These are phyloP conservation scores for Muscicapa striata DNA, from an alignment of 2,797 vertebrate genomes.

Conservation along the genomic window DNA sequence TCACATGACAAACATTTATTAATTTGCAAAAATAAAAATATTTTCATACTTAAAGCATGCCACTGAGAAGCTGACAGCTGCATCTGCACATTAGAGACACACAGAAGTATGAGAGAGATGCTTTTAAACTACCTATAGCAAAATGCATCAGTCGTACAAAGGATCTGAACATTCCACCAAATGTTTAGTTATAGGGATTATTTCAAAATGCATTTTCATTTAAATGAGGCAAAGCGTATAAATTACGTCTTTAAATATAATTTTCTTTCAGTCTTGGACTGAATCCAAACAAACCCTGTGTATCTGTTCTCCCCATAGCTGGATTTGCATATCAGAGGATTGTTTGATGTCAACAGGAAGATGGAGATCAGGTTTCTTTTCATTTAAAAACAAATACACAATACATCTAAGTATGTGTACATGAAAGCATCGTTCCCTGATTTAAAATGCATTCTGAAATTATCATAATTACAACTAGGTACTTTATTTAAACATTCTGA, in stretches of 20 bases:
- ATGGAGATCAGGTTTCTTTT: slow-evolving; percentile 84
- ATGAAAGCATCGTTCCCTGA: slow-evolving; percentile 82
- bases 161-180: slow-evolving; percentile 1
- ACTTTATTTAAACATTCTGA: slow-evolving; percentile 30
- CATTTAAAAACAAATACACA: slow-evolving; percentile 90
- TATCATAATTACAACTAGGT: slow-evolving; percentile 69
- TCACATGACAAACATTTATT: background rate
- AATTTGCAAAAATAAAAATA: background rate
- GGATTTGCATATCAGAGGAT: slow-evolving; percentile 97
- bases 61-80: background rate
- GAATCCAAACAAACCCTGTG: slow-evolving; percentile 86
- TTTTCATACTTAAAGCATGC: background rate
- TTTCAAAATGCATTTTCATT: slow-evolving; percentile 65
- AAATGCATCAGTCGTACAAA: slow-evolving; percentile 8
- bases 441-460: slow-evolving; percentile 87
- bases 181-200: slow-evolving; percentile 20
- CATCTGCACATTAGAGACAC: background rate
- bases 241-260: slow-evolving; percentile 63
- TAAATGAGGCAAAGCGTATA: slow-evolving; percentile 56
- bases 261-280: slow-evolving; percentile 82
- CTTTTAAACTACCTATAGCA: background rate
- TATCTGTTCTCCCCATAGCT: slow-evolving; percentile 84
- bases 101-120: background rate
- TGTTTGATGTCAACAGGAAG: slow-evolving; percentile 95
- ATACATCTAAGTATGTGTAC: slow-evolving; percentile 83